phyloP scores from a whole-genome alignment of 2,113 vertebrate genomes.

The Alectura lathami region DNA sequence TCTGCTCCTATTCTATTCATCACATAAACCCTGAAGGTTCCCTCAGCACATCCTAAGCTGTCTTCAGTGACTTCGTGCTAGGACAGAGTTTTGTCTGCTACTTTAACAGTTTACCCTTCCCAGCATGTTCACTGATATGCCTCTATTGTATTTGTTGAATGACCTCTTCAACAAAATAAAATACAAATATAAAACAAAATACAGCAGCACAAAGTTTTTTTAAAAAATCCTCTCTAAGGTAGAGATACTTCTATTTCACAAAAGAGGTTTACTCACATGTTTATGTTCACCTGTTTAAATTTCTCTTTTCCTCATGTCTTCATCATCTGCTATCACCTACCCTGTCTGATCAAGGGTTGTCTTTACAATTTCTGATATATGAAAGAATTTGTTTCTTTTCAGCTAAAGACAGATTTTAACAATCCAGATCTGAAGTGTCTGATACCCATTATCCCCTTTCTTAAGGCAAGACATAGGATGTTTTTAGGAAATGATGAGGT shows the following conservation, averaged over 20 bases:
- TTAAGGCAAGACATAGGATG: background rate
- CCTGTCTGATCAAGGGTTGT: background rate
- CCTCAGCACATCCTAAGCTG: background rate
- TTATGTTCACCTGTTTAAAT: background rate
- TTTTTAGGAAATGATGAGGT: background rate
- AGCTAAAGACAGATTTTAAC: background rate
- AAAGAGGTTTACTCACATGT: background rate
- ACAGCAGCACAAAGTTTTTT: background rate
- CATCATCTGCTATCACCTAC: background rate
- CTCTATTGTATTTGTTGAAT: background rate
- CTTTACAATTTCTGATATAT: background rate
- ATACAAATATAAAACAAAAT: background rate
- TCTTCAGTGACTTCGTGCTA: background rate
- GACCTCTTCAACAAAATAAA: background rate
- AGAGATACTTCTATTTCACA: background rate
- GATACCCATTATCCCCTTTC: background rate
- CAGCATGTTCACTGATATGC: background rate
- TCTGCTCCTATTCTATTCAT: background rate
- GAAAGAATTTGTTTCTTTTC: background rate
- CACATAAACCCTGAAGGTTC: background rate
- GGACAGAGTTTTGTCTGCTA: background rate
- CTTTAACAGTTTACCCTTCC: background rate
- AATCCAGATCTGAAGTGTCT: background rate
- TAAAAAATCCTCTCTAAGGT: background rate
- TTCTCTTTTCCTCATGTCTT: background rate